Evolutionary conservation across 1,140 invertebrate species (phyloP).

Genomic region (Drosophila micromelanica): DNA sequence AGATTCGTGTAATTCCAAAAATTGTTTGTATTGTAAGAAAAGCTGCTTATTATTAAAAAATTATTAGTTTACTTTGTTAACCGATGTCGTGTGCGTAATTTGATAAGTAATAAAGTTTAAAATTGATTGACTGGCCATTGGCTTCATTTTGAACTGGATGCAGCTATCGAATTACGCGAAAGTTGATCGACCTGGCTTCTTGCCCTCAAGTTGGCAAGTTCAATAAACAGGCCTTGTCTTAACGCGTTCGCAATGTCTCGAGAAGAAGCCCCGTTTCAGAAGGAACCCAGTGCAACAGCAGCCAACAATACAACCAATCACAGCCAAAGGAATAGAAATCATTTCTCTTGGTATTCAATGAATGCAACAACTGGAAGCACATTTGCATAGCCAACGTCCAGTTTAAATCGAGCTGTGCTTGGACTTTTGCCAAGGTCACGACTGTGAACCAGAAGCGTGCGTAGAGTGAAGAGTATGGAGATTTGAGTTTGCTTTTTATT

Average conservation of each 20-base stretch:
- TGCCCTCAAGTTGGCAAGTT: conserved; percentile 12
- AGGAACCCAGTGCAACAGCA: conserved; percentile 9
- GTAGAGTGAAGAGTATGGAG: neutral
- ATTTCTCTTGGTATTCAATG: conserved; percentile 22
- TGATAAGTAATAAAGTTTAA: conserved; percentile 1
- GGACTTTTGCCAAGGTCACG: conserved; percentile 7
- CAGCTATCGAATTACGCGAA: conserved; percentile 33
- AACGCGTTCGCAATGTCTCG: neutral
- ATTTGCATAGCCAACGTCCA: conserved; percentile 18
- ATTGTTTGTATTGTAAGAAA: neutral
- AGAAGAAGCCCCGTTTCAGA: neutral
- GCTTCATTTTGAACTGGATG: conserved; percentile 6
- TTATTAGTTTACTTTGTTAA: neutral
- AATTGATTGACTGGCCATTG: conserved; percentile 12
- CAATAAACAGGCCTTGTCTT: conserved; percentile 30
- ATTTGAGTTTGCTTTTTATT: neutral
- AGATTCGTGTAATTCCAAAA: neutral
- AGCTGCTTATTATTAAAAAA: too few species aligned
- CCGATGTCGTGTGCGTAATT: neutral
- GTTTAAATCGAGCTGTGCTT: neutral
- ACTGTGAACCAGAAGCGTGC: conserved; percentile 12
- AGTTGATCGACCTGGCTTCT: conserved; percentile 26
- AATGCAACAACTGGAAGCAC: conserved; percentile 4
- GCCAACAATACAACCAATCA: conserved; percentile 35
- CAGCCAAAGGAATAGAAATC: conserved; percentile 16